Base-by-base conservation (phyloP, 2,113 vertebrate species). In the Bubo blakistoni region DNA sequence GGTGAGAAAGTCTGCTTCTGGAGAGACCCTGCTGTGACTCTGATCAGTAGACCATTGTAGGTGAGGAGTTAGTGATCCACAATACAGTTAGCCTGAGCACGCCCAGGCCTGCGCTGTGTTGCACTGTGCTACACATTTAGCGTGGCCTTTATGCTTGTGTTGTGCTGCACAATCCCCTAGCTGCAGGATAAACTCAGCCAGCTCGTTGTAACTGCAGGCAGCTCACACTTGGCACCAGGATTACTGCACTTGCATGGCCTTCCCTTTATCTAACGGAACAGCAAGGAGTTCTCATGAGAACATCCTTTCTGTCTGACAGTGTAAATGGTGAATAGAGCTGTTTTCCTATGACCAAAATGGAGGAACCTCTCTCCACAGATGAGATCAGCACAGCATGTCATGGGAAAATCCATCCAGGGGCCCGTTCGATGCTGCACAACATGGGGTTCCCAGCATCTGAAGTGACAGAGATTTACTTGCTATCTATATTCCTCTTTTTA, bases 351-450 rank as follows among this genome's bases (percentile, higher is more conserved):
- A 38, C 18, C 2, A 16, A 47, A 81, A 49, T 25, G 18, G 18
- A 38, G 26, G 12, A 61, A 49, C 6, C 8, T 36, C 15, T 55
- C n/a, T 36, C 9, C 10, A 47, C 4, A 51, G 26, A 27, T 49
- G 30, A 34, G n/a, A 49, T 36, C 20, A 61, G 7, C 34, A 46
- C 9, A 26, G 20, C 8, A 15, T 24, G 27, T 26, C 34, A 16
- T 25, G 9, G 24, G 27, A 85, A 77, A 80, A 38, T 46, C 24
- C 25, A 29, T 49, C 6, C n/a, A 63, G 19, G 6, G 3, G 40
- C 13, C 30, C 3, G 1, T 34, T 22, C 8, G 2, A 1, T 26
- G 17, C 29, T 54, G 15, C 7, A 22, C 13, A 52, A 4, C 25
- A 12, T 6, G 4, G 11, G 2, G 2, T 32, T 57, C 22, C 42